Percentiles rank a stretch among this genome's conserved stretches.
phyloP scores from a whole-genome alignment of 2,113 vertebrate genomes.

The Solea senegalensis region DNA sequence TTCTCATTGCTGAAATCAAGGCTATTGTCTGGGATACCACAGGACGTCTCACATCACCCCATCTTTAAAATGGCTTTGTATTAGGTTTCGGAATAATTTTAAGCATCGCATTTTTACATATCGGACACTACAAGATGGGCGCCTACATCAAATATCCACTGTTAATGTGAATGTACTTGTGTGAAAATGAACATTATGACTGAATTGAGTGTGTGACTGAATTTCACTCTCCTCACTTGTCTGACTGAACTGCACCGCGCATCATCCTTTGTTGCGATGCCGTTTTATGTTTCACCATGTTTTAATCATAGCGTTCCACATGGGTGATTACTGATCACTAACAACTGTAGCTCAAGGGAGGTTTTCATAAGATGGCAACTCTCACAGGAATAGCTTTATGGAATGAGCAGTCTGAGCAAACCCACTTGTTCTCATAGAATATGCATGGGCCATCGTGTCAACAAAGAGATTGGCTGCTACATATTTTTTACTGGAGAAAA shows the following conservation, averaged over 20 bases:
- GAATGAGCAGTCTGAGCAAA: constrained; percentile 8
- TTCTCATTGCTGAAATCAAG: too few species aligned
- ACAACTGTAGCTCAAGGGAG: constrained; percentile 6
- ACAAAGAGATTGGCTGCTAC: constrained; percentile 16
- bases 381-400: constrained; percentile 24
- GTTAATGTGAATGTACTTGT: background rate
- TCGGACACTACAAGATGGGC: too few species aligned
- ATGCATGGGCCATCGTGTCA: constrained; percentile 19
- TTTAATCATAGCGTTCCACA: constrained; percentile 12
- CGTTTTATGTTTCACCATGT: constrained; percentile 6
- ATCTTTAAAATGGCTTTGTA: too few species aligned
- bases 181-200: background rate
- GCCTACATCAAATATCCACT: background rate
- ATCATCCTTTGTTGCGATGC: background rate
- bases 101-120: too few species aligned
- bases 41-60: too few species aligned
- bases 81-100: too few species aligned
- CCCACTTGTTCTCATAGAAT: constrained; percentile 24
- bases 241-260: background rate
- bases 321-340: constrained; percentile 15
- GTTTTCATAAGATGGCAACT: constrained; percentile 12
- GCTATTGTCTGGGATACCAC: too few species aligned
- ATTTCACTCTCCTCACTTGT: background rate
- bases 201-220: background rate
- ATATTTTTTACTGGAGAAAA: background rate